phyloP scores from a whole-genome alignment of 2,113 vertebrate genomes.

The Monopterus albus region DNA sequence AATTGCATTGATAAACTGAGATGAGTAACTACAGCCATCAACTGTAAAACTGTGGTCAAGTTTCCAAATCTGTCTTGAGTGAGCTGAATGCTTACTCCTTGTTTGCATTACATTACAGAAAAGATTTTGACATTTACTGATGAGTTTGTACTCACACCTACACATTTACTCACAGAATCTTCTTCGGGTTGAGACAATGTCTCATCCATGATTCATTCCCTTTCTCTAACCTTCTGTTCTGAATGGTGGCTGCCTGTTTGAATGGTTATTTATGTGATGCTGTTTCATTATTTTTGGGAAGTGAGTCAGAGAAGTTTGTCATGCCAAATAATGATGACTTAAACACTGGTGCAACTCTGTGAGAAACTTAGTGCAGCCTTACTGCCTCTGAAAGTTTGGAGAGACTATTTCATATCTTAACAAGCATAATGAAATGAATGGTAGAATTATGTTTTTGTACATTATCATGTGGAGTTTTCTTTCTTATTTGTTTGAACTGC shows the following conservation, averaged over 20 bases:
- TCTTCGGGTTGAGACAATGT: constrained; percentile 45
- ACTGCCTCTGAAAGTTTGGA: neutral
- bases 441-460: neutral
- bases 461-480: neutral
- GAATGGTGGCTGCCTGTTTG: constrained; percentile 8
- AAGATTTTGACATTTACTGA: constrained; percentile 48
- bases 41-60: constrained; percentile 11
- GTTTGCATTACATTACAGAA: constrained; percentile 13
- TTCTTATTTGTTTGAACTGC: too few species aligned
- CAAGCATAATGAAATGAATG: neutral
- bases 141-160: constrained; percentile 49
- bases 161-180: constrained; percentile 50
- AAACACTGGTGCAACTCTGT: neutral
- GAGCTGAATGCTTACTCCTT: neutral
- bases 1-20: neutral
- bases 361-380: neutral
- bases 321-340: constrained; percentile 32
- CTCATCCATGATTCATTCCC: constrained; percentile 53
- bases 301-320: constrained; percentile 55
- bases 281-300: constrained; percentile 32
- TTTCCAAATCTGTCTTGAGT: constrained; percentile 11
- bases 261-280: constrained; percentile 8
- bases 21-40: neutral
- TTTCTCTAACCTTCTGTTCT: constrained; percentile 40
- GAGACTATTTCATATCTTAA: neutral